Conservation (phyloP, 2,888 invertebrate species). For the Thumatha senex region DNA sequence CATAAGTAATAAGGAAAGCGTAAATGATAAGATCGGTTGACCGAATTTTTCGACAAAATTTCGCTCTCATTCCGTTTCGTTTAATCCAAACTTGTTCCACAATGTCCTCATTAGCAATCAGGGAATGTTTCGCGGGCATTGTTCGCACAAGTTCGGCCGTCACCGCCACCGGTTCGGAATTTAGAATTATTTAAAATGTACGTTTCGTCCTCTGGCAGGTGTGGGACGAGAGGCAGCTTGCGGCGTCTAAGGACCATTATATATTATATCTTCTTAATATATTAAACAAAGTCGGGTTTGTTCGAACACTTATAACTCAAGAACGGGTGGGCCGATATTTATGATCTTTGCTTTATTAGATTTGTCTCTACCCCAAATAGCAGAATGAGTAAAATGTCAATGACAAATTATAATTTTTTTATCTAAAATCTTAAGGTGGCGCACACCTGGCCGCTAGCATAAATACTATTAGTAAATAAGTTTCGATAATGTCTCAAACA, state of each 20-base stretch:
- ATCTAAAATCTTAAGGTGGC: too few relatives aligned
- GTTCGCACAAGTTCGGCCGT: slow-evolving; percentile 70
- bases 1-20: slow-evolving; percentile 32
- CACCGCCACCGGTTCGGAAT: slow-evolving; percentile 66
- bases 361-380: too few relatives aligned
- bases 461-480: too few relatives aligned
- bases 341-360: too few relatives aligned
- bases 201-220: slow-evolving; percentile 57
- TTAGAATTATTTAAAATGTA: slow-evolving; percentile 71
- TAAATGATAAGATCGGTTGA: slow-evolving; percentile 38
- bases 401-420: too few relatives aligned
- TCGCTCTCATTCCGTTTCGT: slow-evolving; percentile 57
- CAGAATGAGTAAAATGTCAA: too few relatives aligned
- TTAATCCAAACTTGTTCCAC: slow-evolving; percentile 67
- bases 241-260: slow-evolving; percentile 24
- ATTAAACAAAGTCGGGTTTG: too few relatives aligned
- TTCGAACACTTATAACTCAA: too few relatives aligned
- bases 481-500: too few relatives aligned
- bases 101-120: slow-evolving; percentile 80
- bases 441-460: too few relatives aligned
- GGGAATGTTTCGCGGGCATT: slow-evolving; percentile 71
- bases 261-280: slow-evolving; percentile 31
- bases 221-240: slow-evolving; percentile 46
- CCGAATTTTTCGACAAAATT: slow-evolving; percentile 45
- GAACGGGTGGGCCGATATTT: too few relatives aligned